Evolutionary conservation across 2,888 invertebrate species (phyloP).

Genomic region (Gordius sp.): DNA sequence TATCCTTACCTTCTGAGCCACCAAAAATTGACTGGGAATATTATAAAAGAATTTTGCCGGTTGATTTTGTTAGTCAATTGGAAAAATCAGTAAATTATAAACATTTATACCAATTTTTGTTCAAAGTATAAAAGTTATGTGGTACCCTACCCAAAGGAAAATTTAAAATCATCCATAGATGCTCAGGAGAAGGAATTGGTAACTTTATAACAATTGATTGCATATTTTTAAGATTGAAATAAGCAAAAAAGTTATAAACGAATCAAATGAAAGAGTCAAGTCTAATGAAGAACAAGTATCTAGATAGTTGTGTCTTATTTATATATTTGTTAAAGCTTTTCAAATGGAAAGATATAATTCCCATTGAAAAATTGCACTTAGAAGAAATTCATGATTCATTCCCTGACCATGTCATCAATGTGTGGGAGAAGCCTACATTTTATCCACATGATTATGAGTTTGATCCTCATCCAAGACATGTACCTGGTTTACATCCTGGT

Average conservation of each 20-base stretch:
- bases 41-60: neutral
- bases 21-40: slow-evolving; percentile 14
- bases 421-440: slow-evolving; percentile 5
- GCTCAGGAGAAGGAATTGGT: neutral
- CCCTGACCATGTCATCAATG: neutral
- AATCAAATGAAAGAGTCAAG: no score
- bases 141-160: neutral
- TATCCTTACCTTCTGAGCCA: slow-evolving; percentile 10
- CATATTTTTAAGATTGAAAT: neutral
- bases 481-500: slow-evolving; percentile 5
- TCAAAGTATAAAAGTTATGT: neutral
- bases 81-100: neutral
- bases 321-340: neutral
- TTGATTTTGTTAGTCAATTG: neutral
- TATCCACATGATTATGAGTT: neutral
- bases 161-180: neutral
- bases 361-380: neutral
- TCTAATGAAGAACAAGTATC: no score
- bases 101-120: neutral
- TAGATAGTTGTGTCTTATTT: no score
- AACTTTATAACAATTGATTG: neutral
- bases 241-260: neutral
- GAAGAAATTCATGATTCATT: slow-evolving; percentile 14
- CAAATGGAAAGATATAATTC: slow-evolving; percentile 14
- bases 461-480: neutral